These are phyloP conservation scores for Norana najaformis DNA, from an alignment of 2,888 invertebrate genomes.

Conservation along the genomic window DNA sequence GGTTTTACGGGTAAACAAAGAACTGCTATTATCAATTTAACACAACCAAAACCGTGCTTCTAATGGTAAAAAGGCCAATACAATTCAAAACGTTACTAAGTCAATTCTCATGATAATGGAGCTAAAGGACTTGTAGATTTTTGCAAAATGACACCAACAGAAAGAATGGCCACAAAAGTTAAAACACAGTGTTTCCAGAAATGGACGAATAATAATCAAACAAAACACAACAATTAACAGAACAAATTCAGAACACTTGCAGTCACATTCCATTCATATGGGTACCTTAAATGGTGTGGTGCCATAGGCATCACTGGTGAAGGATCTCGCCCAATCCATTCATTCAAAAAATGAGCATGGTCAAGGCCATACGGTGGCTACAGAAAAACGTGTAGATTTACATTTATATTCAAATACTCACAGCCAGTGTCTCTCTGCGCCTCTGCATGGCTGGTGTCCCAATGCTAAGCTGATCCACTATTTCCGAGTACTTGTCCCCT, in stretches of 20 bases:
- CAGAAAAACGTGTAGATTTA: no score
- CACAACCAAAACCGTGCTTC: neutral
- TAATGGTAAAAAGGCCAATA: neutral
- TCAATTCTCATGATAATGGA: neutral
- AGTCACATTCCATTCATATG: neutral
- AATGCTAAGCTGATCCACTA: constrained; percentile 43
- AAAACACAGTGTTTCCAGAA: no score
- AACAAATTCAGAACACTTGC: neutral
- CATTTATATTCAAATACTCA: constrained; percentile 35
- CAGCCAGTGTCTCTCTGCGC: constrained; percentile 37
- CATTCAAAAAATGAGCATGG: no score
- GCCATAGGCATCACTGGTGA: no score
- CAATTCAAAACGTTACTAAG: neutral
- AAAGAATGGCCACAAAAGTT: no score
- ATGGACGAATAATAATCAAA: neutral
- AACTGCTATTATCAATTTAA: neutral
- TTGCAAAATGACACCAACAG: neutral
- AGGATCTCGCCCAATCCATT: neutral
- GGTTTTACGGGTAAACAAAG: neutral
- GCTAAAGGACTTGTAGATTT: neutral
- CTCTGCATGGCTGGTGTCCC: constrained; percentile 38
- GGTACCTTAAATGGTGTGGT: no score
- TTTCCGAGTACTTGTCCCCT: constrained; percentile 39
- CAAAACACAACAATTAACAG: neutral
- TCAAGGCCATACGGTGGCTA: no score